Evolutionary conservation across 2,113 vertebrate genomes (phyloP).

Genomic region (Tychaedon coryphoeus): DNA sequence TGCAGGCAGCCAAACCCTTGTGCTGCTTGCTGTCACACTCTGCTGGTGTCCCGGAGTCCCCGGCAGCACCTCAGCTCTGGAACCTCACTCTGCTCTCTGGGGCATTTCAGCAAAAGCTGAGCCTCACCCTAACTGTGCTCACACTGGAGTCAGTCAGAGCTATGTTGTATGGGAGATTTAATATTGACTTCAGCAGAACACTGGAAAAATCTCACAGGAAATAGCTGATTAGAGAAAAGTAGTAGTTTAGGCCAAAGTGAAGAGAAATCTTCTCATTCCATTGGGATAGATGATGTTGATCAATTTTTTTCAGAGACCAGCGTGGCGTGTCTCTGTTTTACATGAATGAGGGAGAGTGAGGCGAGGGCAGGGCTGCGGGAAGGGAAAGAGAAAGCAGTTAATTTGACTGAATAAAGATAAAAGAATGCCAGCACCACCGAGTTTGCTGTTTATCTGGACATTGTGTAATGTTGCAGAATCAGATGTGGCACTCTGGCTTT

Average conservation of each 20-base stretch:
- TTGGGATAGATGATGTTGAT: constrained; percentile 64
- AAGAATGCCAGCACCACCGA: constrained; percentile 28
- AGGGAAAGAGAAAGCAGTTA: constrained; percentile 64
- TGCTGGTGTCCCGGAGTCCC: not conserved
- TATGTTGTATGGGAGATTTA: not conserved
- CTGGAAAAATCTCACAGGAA: constrained; percentile 63
- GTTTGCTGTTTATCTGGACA: constrained; percentile 64
- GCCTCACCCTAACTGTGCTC: not conserved
- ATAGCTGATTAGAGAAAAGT: constrained; percentile 61
- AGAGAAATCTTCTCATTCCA: constrained; percentile 67
- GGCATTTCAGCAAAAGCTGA: not conserved
- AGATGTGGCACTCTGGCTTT: constrained; percentile 44
- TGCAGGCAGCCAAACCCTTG: not conserved
- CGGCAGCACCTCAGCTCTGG: rapidly evolving
- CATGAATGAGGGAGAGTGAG: constrained; percentile 41
- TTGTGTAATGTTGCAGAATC: constrained; percentile 45
- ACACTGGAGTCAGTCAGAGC: not conserved
- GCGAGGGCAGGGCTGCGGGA: not conserved
- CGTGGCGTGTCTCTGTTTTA: constrained; percentile 53
- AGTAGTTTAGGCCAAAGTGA: constrained; percentile 35
- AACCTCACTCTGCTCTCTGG: not conserved
- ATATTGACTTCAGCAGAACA: constrained; percentile 3
- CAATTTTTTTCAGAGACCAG: constrained; percentile 60
- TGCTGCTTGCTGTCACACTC: not conserved
- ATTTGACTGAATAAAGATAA: constrained; percentile 77